phyloP scores from a whole-genome alignment of 2,797 vertebrate species.

The Lates japonicus region DNA sequence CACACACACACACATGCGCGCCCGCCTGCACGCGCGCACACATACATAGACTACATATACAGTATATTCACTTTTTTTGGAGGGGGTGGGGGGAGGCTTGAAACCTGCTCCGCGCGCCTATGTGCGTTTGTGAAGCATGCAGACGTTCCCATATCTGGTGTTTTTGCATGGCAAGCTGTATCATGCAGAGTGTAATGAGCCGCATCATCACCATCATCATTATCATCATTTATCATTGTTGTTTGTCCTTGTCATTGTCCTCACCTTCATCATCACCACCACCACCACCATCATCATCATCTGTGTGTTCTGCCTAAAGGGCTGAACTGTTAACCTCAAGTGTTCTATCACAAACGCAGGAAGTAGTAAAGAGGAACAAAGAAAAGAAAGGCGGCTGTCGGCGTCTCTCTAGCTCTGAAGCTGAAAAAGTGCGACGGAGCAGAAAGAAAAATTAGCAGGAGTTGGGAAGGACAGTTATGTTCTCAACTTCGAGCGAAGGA shows the following conservation, averaged over 20 bases:
- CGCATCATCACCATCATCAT: neutral
- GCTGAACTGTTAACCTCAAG: neutral
- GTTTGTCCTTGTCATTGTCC: neutral
- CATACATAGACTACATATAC: neutral
- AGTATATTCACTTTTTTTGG: neutral
- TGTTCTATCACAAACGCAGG: slow-evolving; percentile 28
- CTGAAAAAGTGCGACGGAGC: neutral
- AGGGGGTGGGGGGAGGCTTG: neutral
- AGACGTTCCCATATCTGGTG: neutral
- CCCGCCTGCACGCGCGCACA: neutral
- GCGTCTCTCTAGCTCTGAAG: neutral
- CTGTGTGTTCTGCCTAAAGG: neutral
- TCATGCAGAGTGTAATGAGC: slow-evolving; percentile 12
- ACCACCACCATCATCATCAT: neutral
- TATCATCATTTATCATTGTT: neutral
- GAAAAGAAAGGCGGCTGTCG: slow-evolving; percentile 41
- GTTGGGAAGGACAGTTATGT: slow-evolving; percentile 3
- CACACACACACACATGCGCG: neutral
- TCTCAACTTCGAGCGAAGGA: slow-evolving; percentile 19
- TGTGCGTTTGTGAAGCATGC: neutral
- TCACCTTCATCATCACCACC: neutral
- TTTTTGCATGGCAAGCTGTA: neutral
- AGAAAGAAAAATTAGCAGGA: neutral
- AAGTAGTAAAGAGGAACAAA: slow-evolving; percentile 56
- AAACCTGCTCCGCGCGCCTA: neutral